Percentiles rank a stretch among this genome's conserved stretches.
These are phyloP conservation scores for Netelia fuscicornis DNA, from an alignment of 2,888 invertebrate species.

Conservation along the genomic window DNA sequence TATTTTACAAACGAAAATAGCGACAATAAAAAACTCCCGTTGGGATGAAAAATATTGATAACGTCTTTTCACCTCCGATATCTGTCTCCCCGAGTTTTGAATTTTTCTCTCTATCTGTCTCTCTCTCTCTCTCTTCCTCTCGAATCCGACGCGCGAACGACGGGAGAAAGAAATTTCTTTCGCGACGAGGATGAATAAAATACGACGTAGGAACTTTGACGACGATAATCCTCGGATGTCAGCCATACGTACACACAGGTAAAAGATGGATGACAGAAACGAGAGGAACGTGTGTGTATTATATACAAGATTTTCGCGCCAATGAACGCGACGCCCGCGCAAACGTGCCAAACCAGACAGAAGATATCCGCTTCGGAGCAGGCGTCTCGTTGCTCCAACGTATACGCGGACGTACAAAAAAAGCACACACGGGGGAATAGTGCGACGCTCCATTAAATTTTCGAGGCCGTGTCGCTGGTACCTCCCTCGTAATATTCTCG, in stretches of 20 bases:
- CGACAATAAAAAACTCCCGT: conserved; percentile 36
- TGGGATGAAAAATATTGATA: conserved; percentile 17
- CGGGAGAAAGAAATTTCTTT: conserved; percentile 14
- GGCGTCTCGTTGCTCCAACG: conserved; percentile 5
- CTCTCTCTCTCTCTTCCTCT: background rate
- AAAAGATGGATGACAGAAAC: background rate
- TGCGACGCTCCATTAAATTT: conserved; percentile 77
- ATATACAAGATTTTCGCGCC: conserved; percentile 69
- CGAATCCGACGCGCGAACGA: background rate
- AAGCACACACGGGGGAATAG: conserved; percentile 52
- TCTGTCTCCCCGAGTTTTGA: conserved; percentile 6
- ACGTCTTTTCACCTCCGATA: conserved; percentile 27
- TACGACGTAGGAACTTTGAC: conserved; percentile 18
- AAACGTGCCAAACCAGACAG: conserved; percentile 79
- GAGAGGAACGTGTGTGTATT: conserved; percentile 24
- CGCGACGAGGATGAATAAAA: conserved; percentile 42
- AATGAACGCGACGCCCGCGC: conserved; percentile 66
- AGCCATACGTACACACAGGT: conserved; percentile 31
- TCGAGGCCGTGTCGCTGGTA: conserved; percentile 69
- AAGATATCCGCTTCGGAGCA: conserved; percentile 75
- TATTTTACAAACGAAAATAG: conserved; percentile 7
- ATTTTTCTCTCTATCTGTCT: conserved; percentile 4
- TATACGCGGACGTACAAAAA: background rate
- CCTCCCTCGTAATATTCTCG: conserved; percentile 35
- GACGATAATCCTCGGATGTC: conserved; percentile 55